These are phyloP conservation scores for Neopelma chrysocephalum DNA, from an alignment of 2,797 vertebrate species.

Conservation along the genomic window DNA sequence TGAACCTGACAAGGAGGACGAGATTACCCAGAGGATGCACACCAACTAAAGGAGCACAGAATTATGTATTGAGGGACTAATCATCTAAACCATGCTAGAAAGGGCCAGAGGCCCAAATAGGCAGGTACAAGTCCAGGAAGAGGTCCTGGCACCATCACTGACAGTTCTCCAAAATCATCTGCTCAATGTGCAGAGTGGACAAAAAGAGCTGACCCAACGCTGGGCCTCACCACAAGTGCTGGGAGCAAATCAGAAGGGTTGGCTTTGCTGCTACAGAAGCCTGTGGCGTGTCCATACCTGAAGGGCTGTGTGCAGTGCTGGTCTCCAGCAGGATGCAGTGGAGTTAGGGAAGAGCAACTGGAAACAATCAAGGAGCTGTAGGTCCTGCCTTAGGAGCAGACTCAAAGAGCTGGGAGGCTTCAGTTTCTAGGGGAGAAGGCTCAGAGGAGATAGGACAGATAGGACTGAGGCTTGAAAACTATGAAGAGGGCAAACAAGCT, in stretches of 20 bases:
- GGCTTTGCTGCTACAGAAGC: neutral
- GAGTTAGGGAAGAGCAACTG: neutral
- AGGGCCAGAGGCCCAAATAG: neutral
- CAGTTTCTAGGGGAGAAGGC: neutral
- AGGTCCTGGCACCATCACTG: neutral
- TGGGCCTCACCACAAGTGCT: accelerated
- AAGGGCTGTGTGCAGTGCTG: neutral
- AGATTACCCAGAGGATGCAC: neutral
- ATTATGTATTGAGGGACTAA: accelerated
- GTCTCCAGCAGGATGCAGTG: neutral
- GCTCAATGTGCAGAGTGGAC: neutral
- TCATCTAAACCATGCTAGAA: neutral
- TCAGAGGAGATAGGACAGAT: neutral
- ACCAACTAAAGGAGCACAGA: neutral
- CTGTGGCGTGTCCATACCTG: neutral
- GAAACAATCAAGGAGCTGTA: neutral
- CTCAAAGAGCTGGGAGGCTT: neutral
- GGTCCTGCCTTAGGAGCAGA: neutral
- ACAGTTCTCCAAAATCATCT: neutral
- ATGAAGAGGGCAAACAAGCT: neutral
- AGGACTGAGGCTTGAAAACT: neutral
- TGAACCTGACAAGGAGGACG: neutral
- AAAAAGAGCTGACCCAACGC: accelerated
- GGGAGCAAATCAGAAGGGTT: neutral
- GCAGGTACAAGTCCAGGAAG: neutral